A percentile compares a stretch with the other conserved stretches of the same genome.
Conservation (phyloP, 2,888 invertebrate species). For the Eupithecia abbreviata region DNA sequence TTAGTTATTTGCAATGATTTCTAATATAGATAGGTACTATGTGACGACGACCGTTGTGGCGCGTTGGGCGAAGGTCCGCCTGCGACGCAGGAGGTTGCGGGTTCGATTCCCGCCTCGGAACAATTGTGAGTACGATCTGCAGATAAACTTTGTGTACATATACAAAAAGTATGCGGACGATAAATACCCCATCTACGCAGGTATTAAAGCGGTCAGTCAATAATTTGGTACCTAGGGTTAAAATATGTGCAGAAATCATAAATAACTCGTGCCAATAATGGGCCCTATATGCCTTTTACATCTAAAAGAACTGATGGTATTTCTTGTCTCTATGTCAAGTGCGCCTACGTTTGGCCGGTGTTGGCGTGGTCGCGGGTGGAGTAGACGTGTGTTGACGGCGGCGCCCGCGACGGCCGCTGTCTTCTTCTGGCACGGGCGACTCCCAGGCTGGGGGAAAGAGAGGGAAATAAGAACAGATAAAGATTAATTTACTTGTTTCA, state of each 20-base stretch:
- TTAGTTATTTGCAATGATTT: no score
- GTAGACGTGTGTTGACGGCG: conserved; percentile 72
- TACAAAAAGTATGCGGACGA: no score
- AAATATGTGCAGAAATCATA: not conserved
- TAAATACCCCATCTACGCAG: no score
- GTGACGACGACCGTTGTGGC: no score
- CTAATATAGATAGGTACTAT: no score
- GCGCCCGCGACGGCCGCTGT: conserved; percentile 67
- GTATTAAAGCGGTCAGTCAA: not conserved
- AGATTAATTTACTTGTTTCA: no score
- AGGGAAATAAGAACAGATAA: no score
- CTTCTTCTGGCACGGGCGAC: conserved; percentile 70
- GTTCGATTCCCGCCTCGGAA: no score
- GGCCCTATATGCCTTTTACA: not conserved
- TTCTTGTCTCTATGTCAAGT: conserved; percentile 67
- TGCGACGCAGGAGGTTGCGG: no score
- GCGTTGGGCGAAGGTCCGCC: no score
- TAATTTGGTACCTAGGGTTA: not conserved
- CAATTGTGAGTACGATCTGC: no score
- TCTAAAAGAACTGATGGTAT: conserved; percentile 74
- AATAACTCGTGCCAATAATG: not conserved
- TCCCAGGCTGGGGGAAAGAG: conserved; percentile 62
- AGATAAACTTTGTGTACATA: no score
- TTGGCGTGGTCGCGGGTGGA: conserved; percentile 70
- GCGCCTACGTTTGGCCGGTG: conserved; percentile 65